These are phyloP conservation scores for Morinoia aosen DNA, from an alignment of 2,888 invertebrate genomes.

Conservation along the genomic window DNA sequence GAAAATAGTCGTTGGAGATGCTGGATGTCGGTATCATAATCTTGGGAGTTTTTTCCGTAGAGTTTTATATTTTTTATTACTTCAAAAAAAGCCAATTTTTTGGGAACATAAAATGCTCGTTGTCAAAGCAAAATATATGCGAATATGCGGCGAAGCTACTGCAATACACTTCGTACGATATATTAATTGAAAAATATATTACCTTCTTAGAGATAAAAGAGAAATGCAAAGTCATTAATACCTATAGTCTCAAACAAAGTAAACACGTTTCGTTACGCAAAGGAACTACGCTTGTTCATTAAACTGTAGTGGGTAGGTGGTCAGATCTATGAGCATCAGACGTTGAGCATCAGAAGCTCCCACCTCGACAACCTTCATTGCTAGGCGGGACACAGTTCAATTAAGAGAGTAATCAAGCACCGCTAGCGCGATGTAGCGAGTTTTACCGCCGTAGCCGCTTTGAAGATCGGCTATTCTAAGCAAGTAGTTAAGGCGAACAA, in stretches of 20 bases:
- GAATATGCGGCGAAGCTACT: too few species aligned
- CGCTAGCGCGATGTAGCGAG: not conserved
- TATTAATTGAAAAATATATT: too few species aligned
- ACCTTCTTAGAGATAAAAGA: too few species aligned
- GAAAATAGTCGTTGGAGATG: too few species aligned
- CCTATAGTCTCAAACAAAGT: too few species aligned
- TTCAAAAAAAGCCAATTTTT: too few species aligned
- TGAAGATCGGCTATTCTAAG: slow-evolving; percentile 18
- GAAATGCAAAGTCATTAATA: too few species aligned
- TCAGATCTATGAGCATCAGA: not conserved
- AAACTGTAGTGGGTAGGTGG: not conserved
- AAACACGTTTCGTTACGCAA: not conserved
- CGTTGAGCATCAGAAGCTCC: not conserved
- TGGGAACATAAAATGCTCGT: too few species aligned
- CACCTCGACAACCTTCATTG: not conserved
- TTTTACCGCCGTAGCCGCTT: not conserved
- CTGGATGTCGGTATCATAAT: not conserved
- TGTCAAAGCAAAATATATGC: too few species aligned
- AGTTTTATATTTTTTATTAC: not conserved
- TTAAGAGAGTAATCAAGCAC: slow-evolving; percentile 24
- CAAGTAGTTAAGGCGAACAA: slow-evolving; percentile 12
- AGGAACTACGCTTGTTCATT: not conserved
- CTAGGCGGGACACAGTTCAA: not conserved
- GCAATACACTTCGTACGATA: too few species aligned
- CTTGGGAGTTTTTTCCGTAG: slow-evolving; percentile 14